Percentiles rank a stretch among this genome's conserved stretches.
These are phyloP conservation scores for Caerostris extrusa DNA, from an alignment of 1,140 invertebrate species.

Conservation along the genomic window DNA sequence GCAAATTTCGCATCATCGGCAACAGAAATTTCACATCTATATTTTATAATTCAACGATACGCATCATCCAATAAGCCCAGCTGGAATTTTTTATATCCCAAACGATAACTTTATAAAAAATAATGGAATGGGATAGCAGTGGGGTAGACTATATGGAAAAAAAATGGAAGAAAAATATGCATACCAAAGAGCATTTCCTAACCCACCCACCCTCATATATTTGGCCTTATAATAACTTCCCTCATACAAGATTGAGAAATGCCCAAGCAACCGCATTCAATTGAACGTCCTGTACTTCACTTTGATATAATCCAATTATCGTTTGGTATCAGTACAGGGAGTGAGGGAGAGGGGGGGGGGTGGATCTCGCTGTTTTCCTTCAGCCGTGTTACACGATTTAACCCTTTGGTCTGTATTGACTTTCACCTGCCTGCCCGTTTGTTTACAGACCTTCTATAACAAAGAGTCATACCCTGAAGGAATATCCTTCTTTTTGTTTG, in stretches of 20 bases:
- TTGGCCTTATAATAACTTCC: background rate
- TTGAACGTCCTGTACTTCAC: constrained; percentile 31
- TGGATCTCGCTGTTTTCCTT: constrained; percentile 29
- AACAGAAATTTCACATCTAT: constrained; percentile 5
- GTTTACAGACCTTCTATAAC: constrained; percentile 11
- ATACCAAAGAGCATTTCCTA: background rate
- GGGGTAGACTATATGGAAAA: background rate
- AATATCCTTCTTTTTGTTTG: background rate
- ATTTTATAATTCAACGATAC: constrained; percentile 21
- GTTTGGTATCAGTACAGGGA: background rate
- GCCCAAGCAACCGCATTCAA: constrained; percentile 26
- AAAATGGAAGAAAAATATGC: too few relatives aligned
- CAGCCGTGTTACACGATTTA: constrained; percentile 33
- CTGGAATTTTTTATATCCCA: background rate
- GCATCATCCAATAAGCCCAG: background rate
- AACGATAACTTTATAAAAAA: background rate
- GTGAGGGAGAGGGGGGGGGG: background rate
- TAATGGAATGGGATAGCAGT: background rate
- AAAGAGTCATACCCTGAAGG: background rate
- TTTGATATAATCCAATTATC: background rate
- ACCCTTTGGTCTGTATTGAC: constrained; percentile 52
- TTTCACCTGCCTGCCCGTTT: background rate
- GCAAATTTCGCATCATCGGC: background rate
- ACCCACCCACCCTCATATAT: background rate
- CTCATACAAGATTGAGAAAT: background rate